Evolutionary conservation across 2,113 vertebrate species (phyloP), one percentile per base, ranked within the genome.

Genomic region (Agelaius tricolor): DNA sequence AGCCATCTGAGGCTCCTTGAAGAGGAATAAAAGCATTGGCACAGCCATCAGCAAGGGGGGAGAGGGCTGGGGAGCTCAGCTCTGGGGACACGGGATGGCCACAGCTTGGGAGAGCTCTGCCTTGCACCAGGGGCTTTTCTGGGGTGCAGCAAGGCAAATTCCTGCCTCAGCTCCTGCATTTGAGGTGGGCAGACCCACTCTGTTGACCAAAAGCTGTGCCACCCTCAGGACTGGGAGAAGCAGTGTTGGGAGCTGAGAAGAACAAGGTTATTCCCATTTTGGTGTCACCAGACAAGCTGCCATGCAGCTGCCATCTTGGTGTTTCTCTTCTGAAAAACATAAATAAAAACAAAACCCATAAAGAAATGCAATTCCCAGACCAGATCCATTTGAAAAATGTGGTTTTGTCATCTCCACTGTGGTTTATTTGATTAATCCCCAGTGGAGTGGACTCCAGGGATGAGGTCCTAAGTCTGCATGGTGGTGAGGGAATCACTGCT

Each of bases 221-320:
- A 47, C 30, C 19, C 65, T 57, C 63, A 1, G 4, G 43, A 62
- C 5, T 20, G 61, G 71, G 28, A 44, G 31, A 59, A 46, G 11
- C 30, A 16, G 9, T 0, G 0, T 4, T 57, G 46, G 54, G 94
- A 95, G 92, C 90, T 73, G 19, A 86, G 94, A 80, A 65, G 94
- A 94, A 24, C 71, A 57, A 93, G 89, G 90, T 96, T 86, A 88
- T 95, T 95, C 88, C 89, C 61, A 7, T 95, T 95, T 91, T n/a
- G 51, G 9, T 94, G 33, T 80, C 94, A 77, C 58, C 94, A 71
- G 75, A 73, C 15, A 30, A 87, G 78, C 87, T 93, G 93, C 83
- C 49, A 15, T 6, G 71, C 75, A 78, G 93, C 87, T 71, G 35
- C 39, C 76, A 30, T 1, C 0, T 66, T 68, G 52, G 24, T 77